Evolutionary conservation across 2,113 vertebrate species (phyloP), one percentile per base, ranked within the genome.

Genomic region (Sphyrna mokarran): DNA sequence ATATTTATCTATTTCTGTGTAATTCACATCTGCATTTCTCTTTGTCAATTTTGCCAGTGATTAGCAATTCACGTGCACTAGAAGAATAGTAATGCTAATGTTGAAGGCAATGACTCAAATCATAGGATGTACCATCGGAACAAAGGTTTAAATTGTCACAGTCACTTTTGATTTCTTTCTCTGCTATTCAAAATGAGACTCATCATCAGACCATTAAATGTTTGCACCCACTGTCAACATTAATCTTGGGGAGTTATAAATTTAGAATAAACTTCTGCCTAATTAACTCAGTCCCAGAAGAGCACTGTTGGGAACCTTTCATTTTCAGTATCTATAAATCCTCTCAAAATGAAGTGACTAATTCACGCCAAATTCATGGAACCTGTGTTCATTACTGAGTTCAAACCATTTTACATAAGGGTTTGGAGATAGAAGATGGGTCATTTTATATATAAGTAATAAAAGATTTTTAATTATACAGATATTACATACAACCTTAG

Each of bases 381-480:
- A 70, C 2, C 23, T 95, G 22, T 48, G 40, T 22, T 48, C 40
- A 48, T 43, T 94, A 40, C 37, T 83, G 37, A 37, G 80, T 40
- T 83, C 80, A 83, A 83, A 54, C 87, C 58, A 90, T 90, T 90
- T 90, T 90, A 86, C 54, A 26, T 61, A 61, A 29, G 86, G 22
- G 23, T 26, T 58, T 61, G 26, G 87, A 5, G 80, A 43, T 33
- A 90, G 54, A 26, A 16, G 54, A 90, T 10, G 37, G 33, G 80
- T 22, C 80, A 63, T n/a, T 66, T 91, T 93, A 66, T 94, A 70
- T 40, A 69, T 43, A 43, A 5, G n/a, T 94, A 68, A 94, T 94
- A 94, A 70, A 40, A 61, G 61, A 13, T 18, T 61, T 93, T 48
- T 93, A 93, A 66, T 93, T 93, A 93, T 66, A n/a, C 29, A 66